Conservation (phyloP, 2,113 vertebrate genomes). For the Microtus richardsoni region DNA sequence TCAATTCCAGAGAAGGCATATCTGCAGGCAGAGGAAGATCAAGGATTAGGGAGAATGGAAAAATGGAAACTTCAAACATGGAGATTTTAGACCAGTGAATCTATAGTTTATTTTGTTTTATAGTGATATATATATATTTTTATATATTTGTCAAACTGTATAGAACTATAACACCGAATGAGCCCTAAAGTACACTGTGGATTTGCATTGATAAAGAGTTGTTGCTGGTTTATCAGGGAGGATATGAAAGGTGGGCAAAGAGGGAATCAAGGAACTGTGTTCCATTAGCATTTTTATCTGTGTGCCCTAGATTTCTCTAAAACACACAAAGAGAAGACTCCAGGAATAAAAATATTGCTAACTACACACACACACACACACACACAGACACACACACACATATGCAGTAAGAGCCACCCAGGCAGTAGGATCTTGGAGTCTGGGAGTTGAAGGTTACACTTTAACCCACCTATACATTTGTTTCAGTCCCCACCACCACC, state of each 20-base stretch:
- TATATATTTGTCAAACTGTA: neutral
- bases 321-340: neutral
- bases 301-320: neutral
- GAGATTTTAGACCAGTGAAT: neutral
- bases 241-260: neutral
- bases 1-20: neutral
- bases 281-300: neutral
- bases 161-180: neutral
- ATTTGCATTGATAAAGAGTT: neutral
- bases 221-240: neutral
- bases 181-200: neutral
- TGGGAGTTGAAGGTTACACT: neutral
- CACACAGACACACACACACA: too few species aligned
- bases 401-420: neutral
- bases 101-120: neutral
- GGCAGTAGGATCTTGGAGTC: neutral
- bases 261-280: neutral
- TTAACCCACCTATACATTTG: neutral
- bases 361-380: too few species aligned
- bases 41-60: neutral
- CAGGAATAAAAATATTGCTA: neutral
- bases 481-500: neutral
- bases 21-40: neutral
- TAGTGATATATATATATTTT: neutral
- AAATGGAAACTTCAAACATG: neutral